Conservation (phyloP, 2,797 vertebrate genomes). For the Garrulus glandarius region DNA sequence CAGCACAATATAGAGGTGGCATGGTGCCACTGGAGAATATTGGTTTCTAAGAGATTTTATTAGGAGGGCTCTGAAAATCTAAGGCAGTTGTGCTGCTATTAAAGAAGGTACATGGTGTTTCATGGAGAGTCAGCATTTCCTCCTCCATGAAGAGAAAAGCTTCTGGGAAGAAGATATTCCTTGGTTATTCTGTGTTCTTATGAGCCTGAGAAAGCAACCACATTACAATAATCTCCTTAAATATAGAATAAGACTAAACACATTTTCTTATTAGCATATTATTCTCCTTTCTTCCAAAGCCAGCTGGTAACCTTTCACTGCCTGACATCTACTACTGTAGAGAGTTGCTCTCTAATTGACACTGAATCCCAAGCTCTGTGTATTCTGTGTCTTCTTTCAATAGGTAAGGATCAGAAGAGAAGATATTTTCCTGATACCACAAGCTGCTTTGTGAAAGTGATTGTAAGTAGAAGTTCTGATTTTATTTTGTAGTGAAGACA, state of each 20-base stretch:
- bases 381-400: not conserved
- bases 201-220: not conserved
- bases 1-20: not conserved
- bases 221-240: slow-evolving; percentile 60
- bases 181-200: not conserved
- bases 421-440: not conserved
- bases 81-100: not conserved
- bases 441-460: slow-evolving; percentile 25
- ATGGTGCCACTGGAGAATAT: not conserved
- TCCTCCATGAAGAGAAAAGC: not conserved
- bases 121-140: not conserved
- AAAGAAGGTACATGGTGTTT: not conserved
- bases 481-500: not conserved
- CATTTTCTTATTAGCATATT: slow-evolving; percentile 17
- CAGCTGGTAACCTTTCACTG: slow-evolving; percentile 55
- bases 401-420: not conserved
- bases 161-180: not conserved
- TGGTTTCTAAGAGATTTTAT: not conserved
- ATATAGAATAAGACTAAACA: slow-evolving; percentile 53
- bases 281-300: slow-evolving; percentile 22
- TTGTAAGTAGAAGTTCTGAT: not conserved
- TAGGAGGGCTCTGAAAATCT: not conserved
- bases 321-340: slow-evolving; percentile 10
- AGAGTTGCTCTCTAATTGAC: slow-evolving; percentile 38
- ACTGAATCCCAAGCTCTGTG: not conserved